Evolutionary conservation across 2,888 invertebrate species (phyloP).

Genomic region (Leptinotarsa tumamoca): DNA sequence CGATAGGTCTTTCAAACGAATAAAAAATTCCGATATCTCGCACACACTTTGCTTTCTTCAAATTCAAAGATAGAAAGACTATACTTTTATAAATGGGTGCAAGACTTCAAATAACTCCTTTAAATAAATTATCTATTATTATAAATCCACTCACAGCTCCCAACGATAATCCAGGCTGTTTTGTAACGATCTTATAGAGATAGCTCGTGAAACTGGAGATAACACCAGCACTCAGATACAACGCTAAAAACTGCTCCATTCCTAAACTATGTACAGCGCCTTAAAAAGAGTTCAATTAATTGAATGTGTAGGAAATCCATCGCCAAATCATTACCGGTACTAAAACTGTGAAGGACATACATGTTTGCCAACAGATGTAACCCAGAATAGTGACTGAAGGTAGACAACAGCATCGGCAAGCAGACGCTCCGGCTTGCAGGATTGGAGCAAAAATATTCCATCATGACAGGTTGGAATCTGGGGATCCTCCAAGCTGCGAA

Average conservation of each 20-base stretch:
- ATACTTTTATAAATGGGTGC: too few species aligned
- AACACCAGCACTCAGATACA: slow-evolving; percentile 91
- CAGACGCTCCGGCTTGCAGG: slow-evolving; percentile 82
- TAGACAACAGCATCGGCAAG: slow-evolving; percentile 92
- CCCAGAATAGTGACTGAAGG: slow-evolving; percentile 91
- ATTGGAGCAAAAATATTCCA: slow-evolving; percentile 87
- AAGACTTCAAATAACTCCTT: too few species aligned
- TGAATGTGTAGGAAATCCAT: not conserved
- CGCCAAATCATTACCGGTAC: slow-evolving; percentile 64
- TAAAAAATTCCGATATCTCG: too few species aligned
- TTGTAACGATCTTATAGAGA: slow-evolving; percentile 78
- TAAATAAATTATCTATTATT: too few species aligned
- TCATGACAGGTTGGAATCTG: slow-evolving; percentile 77
- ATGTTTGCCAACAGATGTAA: slow-evolving; percentile 94
- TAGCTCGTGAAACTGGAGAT: slow-evolving; percentile 89
- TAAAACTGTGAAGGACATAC: slow-evolving; percentile 94
- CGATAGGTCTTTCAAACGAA: too few species aligned
- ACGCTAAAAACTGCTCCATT: slow-evolving; percentile 90
- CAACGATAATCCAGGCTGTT: slow-evolving; percentile 82
- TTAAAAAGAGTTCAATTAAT: slow-evolving; percentile 57
- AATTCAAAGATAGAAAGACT: too few species aligned
- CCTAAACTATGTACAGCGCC: slow-evolving; percentile 82
- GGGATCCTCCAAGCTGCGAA: slow-evolving; percentile 87
- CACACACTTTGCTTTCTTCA: too few species aligned
- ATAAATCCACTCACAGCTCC: slow-evolving; percentile 84